Base-by-base conservation (phyloP, 2,113 vertebrate genomes). In the Halichoeres trimaculatus region DNA sequence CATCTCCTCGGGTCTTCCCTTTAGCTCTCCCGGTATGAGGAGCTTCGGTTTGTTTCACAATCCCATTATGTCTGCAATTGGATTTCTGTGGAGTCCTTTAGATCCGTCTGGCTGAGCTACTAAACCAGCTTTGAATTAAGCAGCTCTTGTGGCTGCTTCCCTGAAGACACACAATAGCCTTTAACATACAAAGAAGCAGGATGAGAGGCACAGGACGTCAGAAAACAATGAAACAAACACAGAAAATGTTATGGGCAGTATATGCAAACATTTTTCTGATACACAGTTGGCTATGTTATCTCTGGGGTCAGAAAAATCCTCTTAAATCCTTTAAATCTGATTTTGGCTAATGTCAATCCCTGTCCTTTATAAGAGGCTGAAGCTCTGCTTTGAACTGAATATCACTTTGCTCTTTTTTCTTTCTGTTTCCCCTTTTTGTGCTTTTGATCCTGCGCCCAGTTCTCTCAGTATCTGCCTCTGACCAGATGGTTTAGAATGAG, bases 111-210 rank as follows among this genome's bases (percentile, higher is more conserved):
- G 90, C 90, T 93, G 87, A 93, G 91, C 91, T 84, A 70, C 89
- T 91, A 90, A 93, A 90, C 90, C 86, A 88, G 91, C 89, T 92
- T 93, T 93, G 88, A 90, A 89, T 79, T 93, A 93, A 92, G 89
- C 83, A 85, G 88, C 91, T 88, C 90, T 92, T 70, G 61, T 65
- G 70, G 78, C 60, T 22, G 59, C 77, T 70, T 87, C 64, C 58
- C 61, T 85, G 61, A 88, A 88, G 78, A 85, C 68, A 45, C 66
- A 81, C 86, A 89, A 83, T 55, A 78, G 24, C 59, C 68, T 79
- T 80, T 70, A 71, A 57, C 34, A 50, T 61, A 75, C 45, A 60
- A 83, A 41, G 26, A 13, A 68, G 48, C 14, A 12, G 5, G 50
- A 34, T 5, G 45, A 38, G 38, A 81, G 70, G 51, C 30, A 41